A percentile compares a stretch with the other conserved stretches of the same genome.
Evolutionary conservation across 2,113 vertebrate genomes (phyloP).

Genomic region (Eurypyga helias): DNA sequence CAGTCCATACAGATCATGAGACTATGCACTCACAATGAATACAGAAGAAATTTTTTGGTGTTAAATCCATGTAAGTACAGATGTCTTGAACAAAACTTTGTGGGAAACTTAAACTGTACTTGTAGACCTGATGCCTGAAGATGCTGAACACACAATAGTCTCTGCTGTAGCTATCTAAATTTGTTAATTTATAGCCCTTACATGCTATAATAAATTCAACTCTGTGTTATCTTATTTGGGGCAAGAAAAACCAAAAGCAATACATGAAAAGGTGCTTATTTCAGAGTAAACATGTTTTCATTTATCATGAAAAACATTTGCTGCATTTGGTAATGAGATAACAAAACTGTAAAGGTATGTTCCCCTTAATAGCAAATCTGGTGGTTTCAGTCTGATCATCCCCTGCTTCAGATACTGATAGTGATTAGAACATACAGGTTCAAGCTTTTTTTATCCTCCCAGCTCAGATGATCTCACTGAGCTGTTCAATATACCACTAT

Average conservation of each 20-base stretch:
- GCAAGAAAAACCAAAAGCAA: neutral
- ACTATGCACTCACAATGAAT: neutral
- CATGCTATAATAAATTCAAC: neutral
- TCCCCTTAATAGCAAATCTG: neutral
- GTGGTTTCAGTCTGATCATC: neutral
- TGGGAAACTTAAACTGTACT: neutral
- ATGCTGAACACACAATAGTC: neutral
- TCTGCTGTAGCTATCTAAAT: neutral
- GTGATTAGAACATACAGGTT: neutral
- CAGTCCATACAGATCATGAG: neutral
- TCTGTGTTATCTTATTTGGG: neutral
- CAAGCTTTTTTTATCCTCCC: neutral
- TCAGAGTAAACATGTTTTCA: neutral
- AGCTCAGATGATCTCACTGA: neutral
- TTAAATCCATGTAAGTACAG: neutral
- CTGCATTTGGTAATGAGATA: neutral
- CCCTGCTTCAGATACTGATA: neutral
- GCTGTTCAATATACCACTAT: neutral
- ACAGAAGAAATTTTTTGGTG: neutral
- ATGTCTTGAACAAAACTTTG: neutral
- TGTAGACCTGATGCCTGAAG: neutral
- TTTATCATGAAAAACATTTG: neutral
- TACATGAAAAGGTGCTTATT: neutral
- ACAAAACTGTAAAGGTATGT: neutral
- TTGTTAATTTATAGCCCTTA: neutral